Conservation (phyloP, 2,113 vertebrate genomes). For the Acinonyx jubatus region DNA sequence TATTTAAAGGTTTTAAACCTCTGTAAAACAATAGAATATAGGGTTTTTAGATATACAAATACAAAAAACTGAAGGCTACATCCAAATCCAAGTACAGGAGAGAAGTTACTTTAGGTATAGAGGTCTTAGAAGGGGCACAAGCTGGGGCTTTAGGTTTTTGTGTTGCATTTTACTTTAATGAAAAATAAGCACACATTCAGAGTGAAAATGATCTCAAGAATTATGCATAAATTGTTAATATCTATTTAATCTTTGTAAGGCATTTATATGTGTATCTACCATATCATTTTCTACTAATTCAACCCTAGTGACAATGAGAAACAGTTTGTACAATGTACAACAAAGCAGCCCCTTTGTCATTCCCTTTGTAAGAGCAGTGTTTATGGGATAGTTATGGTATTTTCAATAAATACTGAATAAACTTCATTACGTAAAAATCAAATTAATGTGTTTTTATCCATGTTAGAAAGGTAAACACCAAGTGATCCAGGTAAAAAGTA, state of each 20-base stretch:
- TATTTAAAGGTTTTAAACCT: not conserved
- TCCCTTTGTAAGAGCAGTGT: not conserved
- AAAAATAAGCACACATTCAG: not conserved
- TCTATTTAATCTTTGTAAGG: not conserved
- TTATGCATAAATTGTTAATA: not conserved
- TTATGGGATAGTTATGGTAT: not conserved
- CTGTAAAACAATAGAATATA: not conserved
- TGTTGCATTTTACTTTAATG: not conserved
- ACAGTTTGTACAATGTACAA: not conserved
- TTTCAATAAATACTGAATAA: not conserved
- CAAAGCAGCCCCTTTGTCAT: not conserved
- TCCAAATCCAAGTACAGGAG: not conserved
- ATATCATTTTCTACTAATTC: not conserved
- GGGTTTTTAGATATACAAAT: not conserved
- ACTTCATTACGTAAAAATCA: not conserved
- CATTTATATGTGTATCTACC: not conserved
- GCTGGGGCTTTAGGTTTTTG: not conserved
- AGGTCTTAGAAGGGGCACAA: not conserved
- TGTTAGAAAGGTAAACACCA: not conserved
- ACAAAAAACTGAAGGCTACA: not conserved
- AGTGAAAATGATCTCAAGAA: not conserved
- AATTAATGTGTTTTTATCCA: not conserved
- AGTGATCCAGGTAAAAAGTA: not conserved
- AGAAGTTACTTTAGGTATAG: not conserved
- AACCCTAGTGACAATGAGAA: not conserved